phyloP scores from a whole-genome alignment of 2,797 vertebrate genomes.

The Dryobates pubescens region DNA sequence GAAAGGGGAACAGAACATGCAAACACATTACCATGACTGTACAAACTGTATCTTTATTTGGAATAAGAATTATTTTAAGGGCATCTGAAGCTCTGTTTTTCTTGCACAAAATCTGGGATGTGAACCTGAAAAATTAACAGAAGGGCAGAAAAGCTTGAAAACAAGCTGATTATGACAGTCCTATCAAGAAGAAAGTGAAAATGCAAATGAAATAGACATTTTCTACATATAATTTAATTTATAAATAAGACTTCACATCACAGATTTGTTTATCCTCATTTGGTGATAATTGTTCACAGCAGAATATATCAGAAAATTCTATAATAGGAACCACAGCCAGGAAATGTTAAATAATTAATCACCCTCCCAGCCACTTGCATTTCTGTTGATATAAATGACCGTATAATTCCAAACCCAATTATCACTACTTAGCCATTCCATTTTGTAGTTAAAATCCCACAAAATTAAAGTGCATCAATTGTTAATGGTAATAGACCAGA shows the following conservation, averaged over 20 bases:
- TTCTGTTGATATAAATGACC: slow-evolving; percentile 88
- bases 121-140: slow-evolving; percentile 21
- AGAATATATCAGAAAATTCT: slow-evolving; percentile 83
- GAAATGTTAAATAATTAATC: slow-evolving; percentile 91
- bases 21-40: not conserved
- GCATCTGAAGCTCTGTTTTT: slow-evolving; percentile 12
- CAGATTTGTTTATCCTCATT: slow-evolving; percentile 81
- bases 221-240: slow-evolving; percentile 72
- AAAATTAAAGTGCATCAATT: slow-evolving; percentile 90
- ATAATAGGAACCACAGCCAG: slow-evolving; percentile 83
- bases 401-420: slow-evolving; percentile 86
- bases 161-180: slow-evolving; percentile 9
- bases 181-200: slow-evolving; percentile 26
- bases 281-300: slow-evolving; percentile 83
- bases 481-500: slow-evolving; percentile 89
- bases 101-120: not conserved
- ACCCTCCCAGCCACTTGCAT: slow-evolving; percentile 82
- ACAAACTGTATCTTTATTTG: slow-evolving; percentile 7
- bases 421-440: slow-evolving; percentile 83
- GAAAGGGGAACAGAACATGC: not conserved
- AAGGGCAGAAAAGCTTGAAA: slow-evolving; percentile 47
- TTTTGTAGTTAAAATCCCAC: slow-evolving; percentile 86
- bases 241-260: slow-evolving; percentile 73
- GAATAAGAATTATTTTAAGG: slow-evolving; percentile 27
- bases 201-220: slow-evolving; percentile 54